Evolutionary conservation across 2,888 invertebrate species (phyloP), one percentile per base, ranked within the genome.

Genomic region (Tiliacea citrago): DNA sequence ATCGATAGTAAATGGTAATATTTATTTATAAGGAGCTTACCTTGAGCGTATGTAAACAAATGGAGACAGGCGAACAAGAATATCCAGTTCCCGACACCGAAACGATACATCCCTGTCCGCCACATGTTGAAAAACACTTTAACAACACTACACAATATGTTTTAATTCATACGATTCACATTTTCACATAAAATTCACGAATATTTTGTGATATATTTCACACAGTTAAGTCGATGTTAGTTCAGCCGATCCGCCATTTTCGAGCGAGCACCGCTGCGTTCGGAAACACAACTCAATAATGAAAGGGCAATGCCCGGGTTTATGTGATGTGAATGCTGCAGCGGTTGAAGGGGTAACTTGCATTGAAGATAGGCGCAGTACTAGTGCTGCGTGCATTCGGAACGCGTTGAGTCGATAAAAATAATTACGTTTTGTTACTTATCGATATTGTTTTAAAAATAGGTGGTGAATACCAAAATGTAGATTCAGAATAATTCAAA

Each of bases 41-140:
- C 96, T 96, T 96, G 94, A 92, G 91, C 95, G 91, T 94, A 95
- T 95, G 96, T 96, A 96, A 96, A 96, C 96, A 96, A 96, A 94
- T 94, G 93, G 88, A 94, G 88, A 88, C 92, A 92, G 91, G 91
- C 93, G 88, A 95, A 88, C 94, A 96, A 94, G 92, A 95, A 95
- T 92, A 96, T 96, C 96, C 96, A 96, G 94, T 95, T 95, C 92
- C 94, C 94, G 79, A 93, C 92, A 87, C 95, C 94, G 90, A 95
- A 95, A 89, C 93, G 93, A 90, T 92, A 94, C 92, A 95, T 93
- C 90, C 94, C 95, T 93, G 95, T 95, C 95, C 96, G 95, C 86
- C 94, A 95, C 96, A 96, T 96, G 79, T 86, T 96, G 90, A 82
- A 92, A 92, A 85, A 82, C 94, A 95, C 95, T 92, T 79, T 81